Conservation (phyloP, 2,888 invertebrate species). For the Lottia scabra region DNA sequence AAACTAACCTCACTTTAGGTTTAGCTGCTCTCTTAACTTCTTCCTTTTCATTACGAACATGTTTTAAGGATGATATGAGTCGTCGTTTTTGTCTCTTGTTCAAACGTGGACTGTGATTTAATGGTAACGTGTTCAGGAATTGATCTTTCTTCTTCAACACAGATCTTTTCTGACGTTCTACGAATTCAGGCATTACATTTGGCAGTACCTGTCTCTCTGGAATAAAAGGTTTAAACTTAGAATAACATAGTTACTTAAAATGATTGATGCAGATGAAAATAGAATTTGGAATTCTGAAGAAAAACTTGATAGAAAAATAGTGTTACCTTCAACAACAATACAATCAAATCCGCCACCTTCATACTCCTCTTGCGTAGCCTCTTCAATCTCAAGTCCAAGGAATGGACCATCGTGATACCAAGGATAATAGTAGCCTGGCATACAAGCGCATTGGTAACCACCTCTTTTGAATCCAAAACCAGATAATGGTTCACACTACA, state of each 20-base stretch:
- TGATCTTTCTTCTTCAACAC: constrained; percentile 27
- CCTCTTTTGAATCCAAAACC: constrained; percentile 97
- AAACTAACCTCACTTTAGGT: not conserved
- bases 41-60: constrained; percentile 9
- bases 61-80: constrained; percentile 28
- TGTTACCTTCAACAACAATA: constrained; percentile 87
- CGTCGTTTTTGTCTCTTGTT: constrained; percentile 25
- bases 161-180: constrained; percentile 43
- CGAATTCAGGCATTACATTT: constrained; percentile 50
- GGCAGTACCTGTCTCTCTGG: constrained; percentile 55
- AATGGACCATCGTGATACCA: constrained; percentile 89
- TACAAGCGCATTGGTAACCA: constrained; percentile 80
- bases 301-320: not conserved
- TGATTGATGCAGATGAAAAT: too few relatives aligned
- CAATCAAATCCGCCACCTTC: constrained; percentile 90
- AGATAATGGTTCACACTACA: constrained; percentile 92
- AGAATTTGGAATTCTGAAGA: not conserved
- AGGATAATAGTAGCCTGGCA: constrained; percentile 88
- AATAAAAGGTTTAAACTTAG: not conserved
- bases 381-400: constrained; percentile 92
- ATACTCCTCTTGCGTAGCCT: constrained; percentile 92
- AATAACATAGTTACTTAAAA: not conserved
- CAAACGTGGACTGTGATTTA: constrained; percentile 30
- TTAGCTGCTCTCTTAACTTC: constrained; percentile 14
- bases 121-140: constrained; percentile 29